Evolutionary conservation across 2,888 invertebrate species (phyloP).

Genomic region (Oscheius onirici): DNA sequence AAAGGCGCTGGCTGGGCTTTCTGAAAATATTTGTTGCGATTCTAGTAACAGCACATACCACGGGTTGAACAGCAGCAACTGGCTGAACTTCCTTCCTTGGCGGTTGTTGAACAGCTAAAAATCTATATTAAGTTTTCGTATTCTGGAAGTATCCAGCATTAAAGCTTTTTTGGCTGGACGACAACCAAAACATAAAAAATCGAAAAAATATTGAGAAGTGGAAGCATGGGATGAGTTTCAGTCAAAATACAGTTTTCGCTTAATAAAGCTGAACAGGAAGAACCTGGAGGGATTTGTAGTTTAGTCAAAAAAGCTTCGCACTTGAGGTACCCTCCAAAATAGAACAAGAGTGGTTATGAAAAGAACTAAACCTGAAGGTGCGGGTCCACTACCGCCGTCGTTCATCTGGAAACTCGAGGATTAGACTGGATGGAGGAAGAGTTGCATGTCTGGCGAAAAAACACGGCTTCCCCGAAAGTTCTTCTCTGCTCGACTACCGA

Average conservation of each 20-base stretch:
- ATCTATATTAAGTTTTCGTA: not conserved
- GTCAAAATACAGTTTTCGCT: not conserved
- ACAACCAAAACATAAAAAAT: not conserved
- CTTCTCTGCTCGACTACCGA: too few relatives aligned
- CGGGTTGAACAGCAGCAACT: not conserved
- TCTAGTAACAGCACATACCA: not conserved
- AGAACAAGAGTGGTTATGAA: slow-evolving; percentile 3
- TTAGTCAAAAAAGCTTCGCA: slow-evolving; percentile 2
- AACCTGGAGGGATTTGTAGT: slow-evolving; percentile 7
- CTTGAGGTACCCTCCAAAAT: slow-evolving; percentile 23
- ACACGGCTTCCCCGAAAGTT: too few relatives aligned
- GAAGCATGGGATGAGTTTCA: not conserved
- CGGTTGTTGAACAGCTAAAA: not conserved
- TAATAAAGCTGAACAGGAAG: not conserved
- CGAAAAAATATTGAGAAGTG: slow-evolving; percentile 13
- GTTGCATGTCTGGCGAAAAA: too few relatives aligned
- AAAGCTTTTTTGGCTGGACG: slow-evolving; percentile 8
- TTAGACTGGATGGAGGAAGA: slow-evolving; percentile 15
- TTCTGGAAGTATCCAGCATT: not conserved
- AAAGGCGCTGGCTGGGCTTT: too few relatives aligned
- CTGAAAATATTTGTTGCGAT: too few relatives aligned
- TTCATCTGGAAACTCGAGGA: slow-evolving; percentile 45
- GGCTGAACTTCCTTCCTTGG: slow-evolving; percentile 1
- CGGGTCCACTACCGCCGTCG: slow-evolving; percentile 50
- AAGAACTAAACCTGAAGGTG: slow-evolving; percentile 52